Percentiles rank a stretch among this genome's conserved stretches.
Conservation (phyloP, 2,888 invertebrate species). For the Machimus atricapillus region DNA sequence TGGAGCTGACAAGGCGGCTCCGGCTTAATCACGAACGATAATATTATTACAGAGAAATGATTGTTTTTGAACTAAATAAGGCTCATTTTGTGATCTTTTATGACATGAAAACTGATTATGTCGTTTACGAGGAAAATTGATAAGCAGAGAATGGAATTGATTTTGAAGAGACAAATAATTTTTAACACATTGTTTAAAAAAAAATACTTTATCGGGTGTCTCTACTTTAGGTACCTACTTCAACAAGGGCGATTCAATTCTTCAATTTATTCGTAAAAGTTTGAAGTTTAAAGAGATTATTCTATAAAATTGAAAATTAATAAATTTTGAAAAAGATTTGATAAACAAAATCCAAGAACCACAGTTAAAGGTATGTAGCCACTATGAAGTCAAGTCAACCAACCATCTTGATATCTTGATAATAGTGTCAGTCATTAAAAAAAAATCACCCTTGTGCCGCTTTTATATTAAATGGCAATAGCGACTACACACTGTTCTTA, state of each 20-base stretch:
- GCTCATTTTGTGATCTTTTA: not conserved
- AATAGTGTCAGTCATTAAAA: not conserved
- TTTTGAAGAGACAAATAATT: too few species aligned
- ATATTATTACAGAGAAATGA: not conserved
- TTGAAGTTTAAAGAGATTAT: too few species aligned
- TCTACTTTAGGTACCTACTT: too few species aligned
- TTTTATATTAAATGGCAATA: not conserved
- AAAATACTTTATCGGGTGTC: too few species aligned
- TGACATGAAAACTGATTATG: not conserved
- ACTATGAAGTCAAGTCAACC: not conserved
- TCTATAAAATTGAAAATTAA: too few species aligned
- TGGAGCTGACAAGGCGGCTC: not conserved
- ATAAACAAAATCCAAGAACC: too few species aligned
- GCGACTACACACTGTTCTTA: not conserved
- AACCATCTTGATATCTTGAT: not conserved
- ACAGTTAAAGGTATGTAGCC: not conserved
- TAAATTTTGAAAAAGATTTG: too few species aligned
- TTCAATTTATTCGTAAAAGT: too few species aligned
- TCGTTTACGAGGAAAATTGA: not conserved
- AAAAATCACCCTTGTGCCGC: not conserved
- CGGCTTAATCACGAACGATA: not conserved
- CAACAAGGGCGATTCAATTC: too few species aligned
- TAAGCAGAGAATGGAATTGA: not conserved
- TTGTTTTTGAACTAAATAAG: not conserved
- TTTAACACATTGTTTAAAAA: too few species aligned